These are phyloP conservation scores for Drosophila setosimentum DNA, from an alignment of 2,888 invertebrate species.

Conservation along the genomic window DNA sequence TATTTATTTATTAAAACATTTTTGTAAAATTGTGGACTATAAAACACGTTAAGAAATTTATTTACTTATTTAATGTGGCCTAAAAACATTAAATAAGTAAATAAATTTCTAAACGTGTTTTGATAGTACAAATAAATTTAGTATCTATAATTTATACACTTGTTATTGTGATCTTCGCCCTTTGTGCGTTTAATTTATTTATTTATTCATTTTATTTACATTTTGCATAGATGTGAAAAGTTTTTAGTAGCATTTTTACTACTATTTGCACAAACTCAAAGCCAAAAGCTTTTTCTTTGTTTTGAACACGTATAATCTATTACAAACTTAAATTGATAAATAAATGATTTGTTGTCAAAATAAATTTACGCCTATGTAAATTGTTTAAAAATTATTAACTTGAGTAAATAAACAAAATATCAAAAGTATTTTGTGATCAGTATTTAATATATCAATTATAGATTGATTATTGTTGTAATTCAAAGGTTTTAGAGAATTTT, in stretches of 20 bases:
- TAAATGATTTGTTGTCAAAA: background rate
- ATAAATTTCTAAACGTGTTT: background rate
- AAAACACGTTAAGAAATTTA: background rate
- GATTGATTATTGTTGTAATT: constrained; percentile 1
- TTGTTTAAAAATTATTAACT: background rate
- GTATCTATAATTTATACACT: background rate
- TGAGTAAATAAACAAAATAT: background rate
- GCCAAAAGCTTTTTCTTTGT: background rate
- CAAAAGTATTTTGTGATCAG: background rate
- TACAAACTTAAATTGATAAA: background rate
- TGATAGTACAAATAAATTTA: background rate
- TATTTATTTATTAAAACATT: background rate
- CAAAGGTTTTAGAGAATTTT: background rate
- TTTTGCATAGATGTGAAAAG: constrained; percentile 21
- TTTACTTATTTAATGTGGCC: too few relatives aligned
- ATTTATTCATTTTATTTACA: background rate
- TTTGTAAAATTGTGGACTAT: too few relatives aligned
- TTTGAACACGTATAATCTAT: background rate
- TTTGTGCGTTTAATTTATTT: background rate
- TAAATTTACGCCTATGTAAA: background rate
- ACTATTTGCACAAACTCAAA: constrained; percentile 29
- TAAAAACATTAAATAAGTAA: background rate
- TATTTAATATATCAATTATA: background rate
- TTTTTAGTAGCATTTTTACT: constrained; percentile 38
- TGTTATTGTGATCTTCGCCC: background rate